These are phyloP conservation scores for Ellobium chinense DNA, from an alignment of 2,888 invertebrate genomes.

Conservation along the genomic window DNA sequence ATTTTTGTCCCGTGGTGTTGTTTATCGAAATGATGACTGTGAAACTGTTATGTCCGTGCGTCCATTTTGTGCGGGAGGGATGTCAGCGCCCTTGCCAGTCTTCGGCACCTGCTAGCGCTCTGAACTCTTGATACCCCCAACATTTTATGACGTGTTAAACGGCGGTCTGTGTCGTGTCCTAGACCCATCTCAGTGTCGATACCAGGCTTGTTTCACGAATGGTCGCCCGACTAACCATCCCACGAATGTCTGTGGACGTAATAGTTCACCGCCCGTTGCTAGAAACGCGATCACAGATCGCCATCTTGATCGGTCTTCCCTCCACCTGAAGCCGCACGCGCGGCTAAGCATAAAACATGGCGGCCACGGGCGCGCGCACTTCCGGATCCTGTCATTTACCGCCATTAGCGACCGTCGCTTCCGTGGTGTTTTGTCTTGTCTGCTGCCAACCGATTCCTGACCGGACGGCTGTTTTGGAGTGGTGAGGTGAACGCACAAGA, in stretches of 20 bases:
- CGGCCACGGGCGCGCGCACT: background rate
- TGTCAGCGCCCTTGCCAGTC: background rate
- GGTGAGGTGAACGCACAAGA: background rate
- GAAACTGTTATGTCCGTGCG: too few relatives aligned
- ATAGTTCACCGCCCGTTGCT: background rate
- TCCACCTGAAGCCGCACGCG: background rate
- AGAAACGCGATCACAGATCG: background rate
- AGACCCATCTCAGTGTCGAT: background rate
- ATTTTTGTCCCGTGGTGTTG: too few relatives aligned
- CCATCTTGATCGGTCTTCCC: background rate
- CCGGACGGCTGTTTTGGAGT: background rate
- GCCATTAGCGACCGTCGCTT: background rate
- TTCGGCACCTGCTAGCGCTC: too few relatives aligned
- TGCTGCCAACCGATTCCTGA: background rate
- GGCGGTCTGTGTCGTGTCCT: background rate
- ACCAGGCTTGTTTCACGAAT: background rate
- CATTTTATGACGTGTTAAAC: constrained; percentile 21
- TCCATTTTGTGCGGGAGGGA: background rate
- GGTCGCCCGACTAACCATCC: constrained; percentile 3
- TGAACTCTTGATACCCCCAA: background rate
- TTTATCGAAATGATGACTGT: too few relatives aligned
- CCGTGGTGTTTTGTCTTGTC: background rate
- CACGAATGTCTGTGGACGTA: background rate
- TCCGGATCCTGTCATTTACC: constrained; percentile 17
- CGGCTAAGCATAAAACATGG: constrained; percentile 8